Percentiles rank a stretch among this genome's conserved stretches.
Evolutionary conservation across 2,797 vertebrate species (phyloP).

Genomic region (Pipistrellus pipistrellus): DNA sequence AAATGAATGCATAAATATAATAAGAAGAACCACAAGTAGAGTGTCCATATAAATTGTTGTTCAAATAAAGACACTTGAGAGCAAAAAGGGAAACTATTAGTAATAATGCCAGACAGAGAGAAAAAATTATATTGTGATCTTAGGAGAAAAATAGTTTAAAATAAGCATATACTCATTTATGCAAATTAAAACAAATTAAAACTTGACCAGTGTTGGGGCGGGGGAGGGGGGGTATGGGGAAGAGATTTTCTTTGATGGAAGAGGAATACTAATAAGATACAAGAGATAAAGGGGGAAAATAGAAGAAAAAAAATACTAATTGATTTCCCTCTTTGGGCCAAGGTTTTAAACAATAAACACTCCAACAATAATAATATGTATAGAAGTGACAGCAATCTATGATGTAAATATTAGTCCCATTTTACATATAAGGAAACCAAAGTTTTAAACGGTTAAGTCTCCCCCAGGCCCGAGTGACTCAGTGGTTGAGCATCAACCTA

Average conservation of each 20-base stretch:
- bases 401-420: not conserved
- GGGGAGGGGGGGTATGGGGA: too few species aligned
- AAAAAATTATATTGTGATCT: not conserved
- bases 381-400: not conserved
- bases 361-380: not conserved
- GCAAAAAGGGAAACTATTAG: not conserved
- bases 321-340: not conserved
- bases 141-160: constrained; percentile 11
- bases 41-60: not conserved
- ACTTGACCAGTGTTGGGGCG: not conserved
- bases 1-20: not conserved
- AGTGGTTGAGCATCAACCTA: too few species aligned
- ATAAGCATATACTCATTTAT: not conserved
- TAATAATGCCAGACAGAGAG: not conserved
- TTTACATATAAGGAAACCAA: constrained; percentile 40
- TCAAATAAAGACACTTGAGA: not conserved
- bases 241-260: not conserved
- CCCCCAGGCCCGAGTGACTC: too few species aligned
- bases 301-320: not conserved
- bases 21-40: not conserved
- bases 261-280: not conserved
- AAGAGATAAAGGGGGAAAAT: constrained; percentile 26
- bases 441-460: constrained; percentile 16
- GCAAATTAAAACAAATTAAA: constrained; percentile 18
- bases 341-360: constrained; percentile 31